Conservation (phyloP, 2,888 invertebrate genomes). For the Tubulanus polymorphus region DNA sequence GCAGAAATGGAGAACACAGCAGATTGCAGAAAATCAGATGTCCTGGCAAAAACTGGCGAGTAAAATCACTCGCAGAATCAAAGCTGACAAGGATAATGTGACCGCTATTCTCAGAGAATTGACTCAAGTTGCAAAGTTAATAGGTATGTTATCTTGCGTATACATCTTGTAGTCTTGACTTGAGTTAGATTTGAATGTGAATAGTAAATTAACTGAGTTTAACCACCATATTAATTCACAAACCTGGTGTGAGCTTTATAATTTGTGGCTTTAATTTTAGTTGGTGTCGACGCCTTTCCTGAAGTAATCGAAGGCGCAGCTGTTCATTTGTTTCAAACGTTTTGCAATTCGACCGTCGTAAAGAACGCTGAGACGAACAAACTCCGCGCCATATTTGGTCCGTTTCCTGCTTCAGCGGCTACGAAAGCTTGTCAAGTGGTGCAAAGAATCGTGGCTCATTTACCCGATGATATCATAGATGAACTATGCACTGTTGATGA, state of each 20-base stretch:
- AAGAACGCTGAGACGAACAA: constrained; percentile 32
- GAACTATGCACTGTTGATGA: constrained; percentile 26
- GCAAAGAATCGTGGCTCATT: constrained; percentile 29
- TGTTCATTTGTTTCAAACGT: constrained; percentile 41
- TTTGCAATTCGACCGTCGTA: constrained; percentile 33
- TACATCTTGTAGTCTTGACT: too few species aligned
- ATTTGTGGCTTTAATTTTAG: constrained; percentile 21
- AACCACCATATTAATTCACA: neutral
- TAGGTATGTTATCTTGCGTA: too few species aligned
- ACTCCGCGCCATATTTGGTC: constrained; percentile 43
- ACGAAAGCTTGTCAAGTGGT: constrained; percentile 39
- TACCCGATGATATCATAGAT: constrained; percentile 33
- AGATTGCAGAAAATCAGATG: too few species aligned
- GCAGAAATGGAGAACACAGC: too few species aligned
- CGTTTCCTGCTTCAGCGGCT: constrained; percentile 43
- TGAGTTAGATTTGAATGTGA: too few species aligned
- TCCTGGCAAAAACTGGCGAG: too few species aligned
- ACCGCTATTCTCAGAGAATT: constrained; percentile 28
- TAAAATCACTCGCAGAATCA: too few species aligned
- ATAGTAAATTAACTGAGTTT: too few species aligned
- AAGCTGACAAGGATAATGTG: constrained; percentile 24
- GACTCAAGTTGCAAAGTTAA: constrained; percentile 27
- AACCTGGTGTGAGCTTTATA: neutral
- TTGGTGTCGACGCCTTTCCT: constrained; percentile 31
- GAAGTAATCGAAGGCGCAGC: constrained; percentile 40